These are phyloP conservation scores for Papilio helenus DNA, from an alignment of 1,140 invertebrate genomes.

Conservation along the genomic window DNA sequence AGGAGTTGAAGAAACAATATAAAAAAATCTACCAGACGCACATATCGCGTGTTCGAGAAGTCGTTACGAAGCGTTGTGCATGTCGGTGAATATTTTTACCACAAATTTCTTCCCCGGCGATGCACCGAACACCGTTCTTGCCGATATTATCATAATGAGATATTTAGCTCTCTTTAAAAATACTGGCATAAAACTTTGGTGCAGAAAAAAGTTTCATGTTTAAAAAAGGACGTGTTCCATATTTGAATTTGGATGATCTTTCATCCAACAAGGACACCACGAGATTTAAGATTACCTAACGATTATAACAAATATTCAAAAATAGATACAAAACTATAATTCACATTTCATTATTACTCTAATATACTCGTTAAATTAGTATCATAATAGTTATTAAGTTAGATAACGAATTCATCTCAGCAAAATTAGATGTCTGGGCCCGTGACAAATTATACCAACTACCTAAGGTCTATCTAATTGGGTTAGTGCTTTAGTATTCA, in stretches of 20 bases:
- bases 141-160: constrained; percentile 13
- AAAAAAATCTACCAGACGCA: neutral
- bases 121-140: neutral
- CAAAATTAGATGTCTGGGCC: constrained; percentile 20
- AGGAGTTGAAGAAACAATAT: neutral
- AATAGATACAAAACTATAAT: neutral
- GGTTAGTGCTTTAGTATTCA: constrained; percentile 34
- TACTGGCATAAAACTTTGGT: neutral
- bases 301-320: neutral
- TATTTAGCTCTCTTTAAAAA: neutral
- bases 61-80: constrained; percentile 2
- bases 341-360: neutral
- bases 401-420: constrained; percentile 28
- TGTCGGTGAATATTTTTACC: constrained; percentile 15
- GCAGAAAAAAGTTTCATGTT: neutral
- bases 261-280: neutral
- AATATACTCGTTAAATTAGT: constrained; percentile 27
- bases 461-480: constrained; percentile 34
- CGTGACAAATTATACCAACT: constrained; percentile 24
- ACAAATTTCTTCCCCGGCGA: constrained; percentile 3
- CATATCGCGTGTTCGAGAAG: neutral
- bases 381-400: constrained; percentile 30
- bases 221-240: neutral
- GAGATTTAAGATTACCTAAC: neutral
- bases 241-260: neutral